Evolutionary conservation across 2,113 vertebrate genomes (phyloP).

Genomic region (Gnathochromis pfefferi): DNA sequence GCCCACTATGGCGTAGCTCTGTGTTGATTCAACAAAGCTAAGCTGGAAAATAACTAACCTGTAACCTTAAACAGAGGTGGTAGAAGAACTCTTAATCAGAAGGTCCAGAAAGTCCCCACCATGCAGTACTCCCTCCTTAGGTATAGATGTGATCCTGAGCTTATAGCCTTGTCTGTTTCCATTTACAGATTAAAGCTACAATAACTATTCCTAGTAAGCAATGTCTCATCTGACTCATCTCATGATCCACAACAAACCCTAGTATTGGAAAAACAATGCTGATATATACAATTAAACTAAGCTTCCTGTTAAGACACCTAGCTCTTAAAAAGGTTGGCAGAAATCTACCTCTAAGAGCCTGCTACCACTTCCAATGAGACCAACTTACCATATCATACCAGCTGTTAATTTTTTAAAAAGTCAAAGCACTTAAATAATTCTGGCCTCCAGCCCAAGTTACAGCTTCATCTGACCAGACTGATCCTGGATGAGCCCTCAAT

Average conservation of each 20-base stretch:
- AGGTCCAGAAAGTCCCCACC: background rate
- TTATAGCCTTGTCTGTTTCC: background rate
- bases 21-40: background rate
- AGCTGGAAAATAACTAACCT: background rate
- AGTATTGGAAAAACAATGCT: background rate
- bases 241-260: accelerated
- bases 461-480: background rate
- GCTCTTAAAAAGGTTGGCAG: background rate
- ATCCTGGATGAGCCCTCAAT: background rate
- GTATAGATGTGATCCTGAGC: background rate
- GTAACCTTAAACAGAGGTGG: background rate
- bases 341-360: background rate
- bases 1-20: background rate
- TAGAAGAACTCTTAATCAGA: background rate
- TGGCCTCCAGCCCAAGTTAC: background rate
- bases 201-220: background rate
- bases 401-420: background rate
- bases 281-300: background rate
- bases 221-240: accelerated
- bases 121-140: background rate
- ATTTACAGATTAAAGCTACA: accelerated
- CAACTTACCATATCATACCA: background rate
- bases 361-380: background rate
- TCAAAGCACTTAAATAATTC: background rate
- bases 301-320: background rate